Percentiles rank a stretch among this genome's conserved stretches.
Evolutionary conservation across 37 sponge, comb jelly and placozoan genomes (phyloP).

Genomic region (Spongia lamella): DNA sequence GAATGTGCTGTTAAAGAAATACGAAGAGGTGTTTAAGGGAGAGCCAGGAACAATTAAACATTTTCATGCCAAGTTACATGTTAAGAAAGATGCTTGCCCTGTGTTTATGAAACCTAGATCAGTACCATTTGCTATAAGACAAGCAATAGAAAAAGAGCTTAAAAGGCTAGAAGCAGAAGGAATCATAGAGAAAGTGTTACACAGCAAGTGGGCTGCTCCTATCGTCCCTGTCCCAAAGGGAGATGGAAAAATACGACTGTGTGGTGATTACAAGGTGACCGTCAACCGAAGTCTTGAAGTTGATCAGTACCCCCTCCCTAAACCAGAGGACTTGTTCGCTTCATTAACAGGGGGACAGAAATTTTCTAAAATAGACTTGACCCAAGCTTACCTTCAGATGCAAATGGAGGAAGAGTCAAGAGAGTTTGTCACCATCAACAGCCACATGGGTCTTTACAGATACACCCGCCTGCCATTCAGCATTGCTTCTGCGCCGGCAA

Average conservation of each 20-base stretch:
- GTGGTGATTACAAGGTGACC: constrained; percentile 36
- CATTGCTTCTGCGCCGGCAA: constrained; percentile 16
- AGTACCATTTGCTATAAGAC: too few species aligned
- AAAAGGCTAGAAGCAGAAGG: too few species aligned
- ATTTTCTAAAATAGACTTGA: constrained; percentile 25
- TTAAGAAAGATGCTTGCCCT: too few species aligned
- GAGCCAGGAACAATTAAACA: too few species aligned
- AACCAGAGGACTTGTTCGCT: constrained; percentile 14
- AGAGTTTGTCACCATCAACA: constrained; percentile 21
- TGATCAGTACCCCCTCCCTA: constrained; percentile 22
- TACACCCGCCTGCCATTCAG: constrained; percentile 25
- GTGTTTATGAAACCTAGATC: too few species aligned
- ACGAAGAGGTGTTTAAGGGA: too few species aligned
- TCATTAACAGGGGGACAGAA: constrained; percentile 13
- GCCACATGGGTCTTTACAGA: background rate
- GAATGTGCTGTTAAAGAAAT: too few species aligned
- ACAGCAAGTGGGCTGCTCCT: background rate
- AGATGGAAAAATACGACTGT: constrained; percentile 23
- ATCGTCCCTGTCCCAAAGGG: constrained; percentile 6
- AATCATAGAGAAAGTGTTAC: constrained; percentile 9
- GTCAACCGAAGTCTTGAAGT: constrained; percentile 27
- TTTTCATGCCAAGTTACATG: too few species aligned
- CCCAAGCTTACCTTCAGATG: constrained; percentile 25
- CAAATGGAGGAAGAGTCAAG: background rate
- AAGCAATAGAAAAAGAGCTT: too few species aligned